Evolutionary conservation across 2,888 invertebrate species (phyloP).

Genomic region (Epirrhoe tristata): DNA sequence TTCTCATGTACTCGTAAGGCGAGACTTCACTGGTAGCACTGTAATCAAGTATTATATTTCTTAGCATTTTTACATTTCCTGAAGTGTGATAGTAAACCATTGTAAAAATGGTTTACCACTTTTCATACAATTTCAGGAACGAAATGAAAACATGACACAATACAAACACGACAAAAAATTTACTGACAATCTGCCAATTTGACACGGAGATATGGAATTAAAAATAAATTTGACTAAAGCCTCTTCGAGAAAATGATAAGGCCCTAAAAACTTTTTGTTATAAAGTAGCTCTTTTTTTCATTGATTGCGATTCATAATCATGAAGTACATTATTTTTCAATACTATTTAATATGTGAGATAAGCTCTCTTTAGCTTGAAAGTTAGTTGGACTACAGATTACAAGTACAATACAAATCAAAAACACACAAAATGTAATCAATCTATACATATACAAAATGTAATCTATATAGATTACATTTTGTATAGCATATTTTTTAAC

Average conservation of each 20-base stretch:
- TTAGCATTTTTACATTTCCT: slow-evolving; percentile 69
- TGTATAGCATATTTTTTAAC: too few relatives aligned
- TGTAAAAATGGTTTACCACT: slow-evolving; percentile 47
- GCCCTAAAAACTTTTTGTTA: neutral
- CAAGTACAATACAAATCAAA: too few relatives aligned
- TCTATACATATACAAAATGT: too few relatives aligned
- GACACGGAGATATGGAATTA: slow-evolving; percentile 5
- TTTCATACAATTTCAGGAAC: slow-evolving; percentile 50
- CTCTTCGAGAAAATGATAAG: slow-evolving; percentile 1
- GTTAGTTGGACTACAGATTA: too few relatives aligned
- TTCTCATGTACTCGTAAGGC: slow-evolving; percentile 73
- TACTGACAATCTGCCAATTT: slow-evolving; percentile 46
- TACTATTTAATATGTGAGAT: too few relatives aligned
- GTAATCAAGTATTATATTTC: slow-evolving; percentile 69
- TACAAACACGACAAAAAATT: slow-evolving; percentile 55
- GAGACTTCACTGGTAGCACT: slow-evolving; percentile 58
- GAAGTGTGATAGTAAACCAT: slow-evolving; percentile 80
- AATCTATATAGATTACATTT: too few relatives aligned
- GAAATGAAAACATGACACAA: slow-evolving; percentile 58
- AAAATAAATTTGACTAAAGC: slow-evolving; percentile 4
- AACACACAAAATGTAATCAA: too few relatives aligned
- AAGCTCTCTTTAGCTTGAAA: too few relatives aligned
- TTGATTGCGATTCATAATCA: too few relatives aligned
- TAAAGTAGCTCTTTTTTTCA: neutral
- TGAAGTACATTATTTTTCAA: too few relatives aligned